A percentile compares a stretch with the other conserved stretches of the same genome.
Conservation (phyloP, 1,140 invertebrate genomes). For the Adoxophyes honmai region DNA sequence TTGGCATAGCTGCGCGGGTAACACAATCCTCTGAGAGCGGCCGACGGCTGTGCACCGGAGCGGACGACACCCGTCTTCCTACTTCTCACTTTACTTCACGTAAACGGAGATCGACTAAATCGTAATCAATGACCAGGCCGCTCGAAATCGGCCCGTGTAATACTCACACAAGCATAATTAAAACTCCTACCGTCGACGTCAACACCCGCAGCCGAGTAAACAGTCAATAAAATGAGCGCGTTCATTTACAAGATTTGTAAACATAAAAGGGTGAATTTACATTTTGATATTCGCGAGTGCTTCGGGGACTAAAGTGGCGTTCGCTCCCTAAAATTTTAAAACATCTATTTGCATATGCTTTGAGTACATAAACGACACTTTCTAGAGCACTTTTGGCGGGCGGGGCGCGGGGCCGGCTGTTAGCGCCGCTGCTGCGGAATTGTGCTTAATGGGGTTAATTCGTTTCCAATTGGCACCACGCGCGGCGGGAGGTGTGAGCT, state of each 20-base stretch:
- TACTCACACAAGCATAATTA: constrained; percentile 4
- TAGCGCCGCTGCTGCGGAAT: constrained; percentile 27
- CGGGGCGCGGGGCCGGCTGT: constrained; percentile 23
- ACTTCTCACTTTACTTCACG: constrained; percentile 56
- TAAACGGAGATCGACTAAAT: constrained; percentile 50
- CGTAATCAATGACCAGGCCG: constrained; percentile 29
- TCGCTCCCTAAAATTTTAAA: constrained; percentile 76
- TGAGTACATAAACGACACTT: constrained; percentile 75
- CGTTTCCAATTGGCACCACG: neutral
- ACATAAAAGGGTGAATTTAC: constrained; percentile 77
- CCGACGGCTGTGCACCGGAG: constrained; percentile 48
- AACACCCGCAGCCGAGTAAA: too few species aligned
- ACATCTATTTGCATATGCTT: constrained; percentile 75
- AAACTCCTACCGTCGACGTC: constrained; percentile 18
- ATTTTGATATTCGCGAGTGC: constrained; percentile 75
- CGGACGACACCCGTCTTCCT: constrained; percentile 58
- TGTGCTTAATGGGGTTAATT: constrained; percentile 1
- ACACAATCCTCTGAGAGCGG: constrained; percentile 57
- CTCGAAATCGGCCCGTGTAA: neutral
- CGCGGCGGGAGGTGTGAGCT: neutral
- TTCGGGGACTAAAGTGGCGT: constrained; percentile 68
- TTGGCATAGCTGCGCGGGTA: constrained; percentile 44
- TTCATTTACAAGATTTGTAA: constrained; percentile 75
- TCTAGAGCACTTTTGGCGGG: constrained; percentile 56
- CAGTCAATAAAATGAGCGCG: constrained; percentile 70